Conservation (phyloP, 1,140 invertebrate species). For the Matsumurasca onukii region DNA sequence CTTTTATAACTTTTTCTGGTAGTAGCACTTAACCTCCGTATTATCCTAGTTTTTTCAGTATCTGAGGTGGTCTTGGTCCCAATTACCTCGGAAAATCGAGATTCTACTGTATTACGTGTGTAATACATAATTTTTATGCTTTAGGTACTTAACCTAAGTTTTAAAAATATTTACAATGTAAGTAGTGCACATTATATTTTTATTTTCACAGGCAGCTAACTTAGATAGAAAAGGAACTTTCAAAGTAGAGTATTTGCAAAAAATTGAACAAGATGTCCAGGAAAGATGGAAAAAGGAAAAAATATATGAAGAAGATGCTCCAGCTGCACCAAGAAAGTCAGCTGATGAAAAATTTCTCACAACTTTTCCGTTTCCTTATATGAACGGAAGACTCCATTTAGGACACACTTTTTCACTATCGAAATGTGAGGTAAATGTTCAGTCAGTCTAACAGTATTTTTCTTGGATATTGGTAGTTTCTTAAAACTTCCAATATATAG, state of each 20-base stretch:
- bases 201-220: constrained; percentile 20
- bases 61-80: too few species aligned
- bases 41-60: too few species aligned
- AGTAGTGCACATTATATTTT: too few species aligned
- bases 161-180: too few species aligned
- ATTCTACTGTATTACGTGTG: too few species aligned
- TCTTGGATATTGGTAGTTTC: constrained; percentile 23
- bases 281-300: constrained; percentile 76
- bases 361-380: constrained; percentile 98
- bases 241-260: constrained; percentile 86
- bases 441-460: constrained; percentile 13
- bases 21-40: too few species aligned
- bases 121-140: too few species aligned
- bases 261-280: constrained; percentile 85
- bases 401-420: constrained; percentile 97
- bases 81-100: too few species aligned
- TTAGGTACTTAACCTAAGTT: too few species aligned
- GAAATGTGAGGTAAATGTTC: constrained; percentile 81
- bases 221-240: constrained; percentile 87
- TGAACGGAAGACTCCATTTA: constrained; percentile 98
- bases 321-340: constrained; percentile 52
- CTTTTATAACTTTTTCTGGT: too few species aligned
- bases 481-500: too few species aligned
- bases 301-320: constrained; percentile 80
- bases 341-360: constrained; percentile 84